These are phyloP conservation scores for Myocastor coypus DNA, from an alignment of 2,113 vertebrate genomes.

Conservation along the genomic window DNA sequence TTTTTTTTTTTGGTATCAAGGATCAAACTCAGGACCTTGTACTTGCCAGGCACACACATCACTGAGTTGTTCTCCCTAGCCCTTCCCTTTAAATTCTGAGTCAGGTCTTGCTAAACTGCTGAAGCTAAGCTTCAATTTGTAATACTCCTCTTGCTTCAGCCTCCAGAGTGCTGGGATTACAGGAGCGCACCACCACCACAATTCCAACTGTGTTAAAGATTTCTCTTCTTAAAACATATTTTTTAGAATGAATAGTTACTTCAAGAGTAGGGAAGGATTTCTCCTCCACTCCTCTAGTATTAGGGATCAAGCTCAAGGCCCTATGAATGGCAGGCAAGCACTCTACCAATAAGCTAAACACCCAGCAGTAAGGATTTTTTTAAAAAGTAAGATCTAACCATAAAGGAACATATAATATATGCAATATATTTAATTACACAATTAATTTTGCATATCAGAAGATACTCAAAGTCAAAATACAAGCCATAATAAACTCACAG, in stretches of 20 bases:
- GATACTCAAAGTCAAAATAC: neutral
- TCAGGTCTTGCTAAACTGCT: neutral
- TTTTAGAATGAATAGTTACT: neutral
- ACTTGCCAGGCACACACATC: too few species aligned
- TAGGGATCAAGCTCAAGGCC: neutral
- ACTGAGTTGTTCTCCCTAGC: too few species aligned
- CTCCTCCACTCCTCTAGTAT: neutral
- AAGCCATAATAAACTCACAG: neutral
- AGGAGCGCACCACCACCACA: neutral
- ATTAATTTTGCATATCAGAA: neutral
- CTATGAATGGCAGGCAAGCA: neutral
- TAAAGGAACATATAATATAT: neutral
- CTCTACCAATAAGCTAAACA: neutral
- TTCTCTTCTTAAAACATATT: neutral
- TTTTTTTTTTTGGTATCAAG: too few species aligned
- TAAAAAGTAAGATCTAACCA: neutral
- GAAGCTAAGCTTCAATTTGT: neutral
- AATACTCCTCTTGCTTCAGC: neutral
- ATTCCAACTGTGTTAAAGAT: neutral
- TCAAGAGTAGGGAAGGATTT: neutral
- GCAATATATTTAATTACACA: neutral
- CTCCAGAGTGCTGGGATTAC: neutral
- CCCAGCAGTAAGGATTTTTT: neutral
- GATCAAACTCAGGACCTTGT: neutral
- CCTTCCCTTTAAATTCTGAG: neutral